Conservation (phyloP, 2,888 invertebrate genomes). For the Ormyrus thymus region DNA sequence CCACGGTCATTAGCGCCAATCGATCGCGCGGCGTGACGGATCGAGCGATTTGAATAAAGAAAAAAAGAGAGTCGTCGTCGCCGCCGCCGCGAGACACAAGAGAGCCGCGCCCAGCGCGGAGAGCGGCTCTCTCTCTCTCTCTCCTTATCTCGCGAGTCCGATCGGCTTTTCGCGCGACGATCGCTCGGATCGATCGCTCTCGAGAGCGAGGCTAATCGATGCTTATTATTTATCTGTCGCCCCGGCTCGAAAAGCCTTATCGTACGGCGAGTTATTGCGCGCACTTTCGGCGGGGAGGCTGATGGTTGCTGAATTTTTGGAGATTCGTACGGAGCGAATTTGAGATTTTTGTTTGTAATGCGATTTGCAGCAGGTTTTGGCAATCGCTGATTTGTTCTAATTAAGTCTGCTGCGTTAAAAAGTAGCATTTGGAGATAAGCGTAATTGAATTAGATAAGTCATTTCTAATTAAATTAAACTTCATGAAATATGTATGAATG, state of each 20-base stretch:
- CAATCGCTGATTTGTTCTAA: too few species aligned
- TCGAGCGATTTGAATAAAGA: slow-evolving; percentile 68
- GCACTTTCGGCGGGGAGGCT: too few species aligned
- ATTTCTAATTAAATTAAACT: too few species aligned
- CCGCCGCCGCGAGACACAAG: slow-evolving; percentile 55
- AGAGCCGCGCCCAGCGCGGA: slow-evolving; percentile 40
- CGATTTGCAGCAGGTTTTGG: too few species aligned
- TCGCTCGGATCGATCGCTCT: slow-evolving; percentile 3
- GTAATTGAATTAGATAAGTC: too few species aligned
- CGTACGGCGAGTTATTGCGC: too few species aligned
- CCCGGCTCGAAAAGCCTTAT: too few species aligned
- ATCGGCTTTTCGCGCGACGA: slow-evolving; percentile 25
- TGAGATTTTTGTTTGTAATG: too few species aligned
- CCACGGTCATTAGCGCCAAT: slow-evolving; percentile 64
- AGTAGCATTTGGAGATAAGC: not conserved
- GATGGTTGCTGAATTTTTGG: too few species aligned
- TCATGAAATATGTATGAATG: too few species aligned
- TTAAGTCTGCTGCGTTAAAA: too few species aligned
- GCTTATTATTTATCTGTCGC: not conserved
- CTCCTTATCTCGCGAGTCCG: slow-evolving; percentile 27
- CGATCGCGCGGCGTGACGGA: slow-evolving; percentile 66
- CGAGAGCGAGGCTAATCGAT: slow-evolving; percentile 10
- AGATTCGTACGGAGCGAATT: too few species aligned
- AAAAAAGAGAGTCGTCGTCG: slow-evolving; percentile 30
- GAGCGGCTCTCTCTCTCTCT: slow-evolving; percentile 5